A percentile compares a stretch with the other conserved stretches of the same genome.
Conservation (phyloP, 1,140 invertebrate species). For the Anastrepha obliqua region DNA sequence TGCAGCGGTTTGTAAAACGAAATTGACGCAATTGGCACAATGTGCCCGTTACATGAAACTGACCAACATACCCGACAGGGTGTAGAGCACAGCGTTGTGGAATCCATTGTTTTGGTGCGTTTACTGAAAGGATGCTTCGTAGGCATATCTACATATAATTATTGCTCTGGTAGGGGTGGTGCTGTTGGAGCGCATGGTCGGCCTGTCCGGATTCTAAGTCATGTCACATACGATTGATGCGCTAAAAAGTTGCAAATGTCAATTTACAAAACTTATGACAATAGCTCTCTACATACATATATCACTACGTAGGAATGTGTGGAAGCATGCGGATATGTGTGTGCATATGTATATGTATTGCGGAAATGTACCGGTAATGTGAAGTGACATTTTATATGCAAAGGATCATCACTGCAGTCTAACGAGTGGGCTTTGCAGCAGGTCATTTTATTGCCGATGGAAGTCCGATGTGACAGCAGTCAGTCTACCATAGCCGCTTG, state of each 20-base stretch:
- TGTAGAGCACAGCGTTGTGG: neutral
- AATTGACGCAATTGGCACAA: constrained; percentile 57
- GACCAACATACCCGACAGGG: neutral
- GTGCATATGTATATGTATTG: neutral
- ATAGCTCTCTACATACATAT: neutral
- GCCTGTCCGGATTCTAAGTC: neutral
- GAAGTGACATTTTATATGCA: constrained; percentile 47
- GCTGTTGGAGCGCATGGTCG: neutral
- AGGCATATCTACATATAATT: neutral
- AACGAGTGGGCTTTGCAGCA: neutral
- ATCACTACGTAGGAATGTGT: neutral
- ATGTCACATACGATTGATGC: constrained; percentile 30
- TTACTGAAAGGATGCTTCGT: constrained; percentile 12
- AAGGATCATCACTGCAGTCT: constrained; percentile 7
- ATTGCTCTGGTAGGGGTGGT: constrained; percentile 8
- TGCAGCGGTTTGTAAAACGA: constrained; percentile 58
- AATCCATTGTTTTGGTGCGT: constrained; percentile 18
- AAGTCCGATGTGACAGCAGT: neutral
- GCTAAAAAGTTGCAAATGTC: constrained; percentile 50
- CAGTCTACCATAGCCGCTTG: constrained; percentile 6
- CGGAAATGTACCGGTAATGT: constrained; percentile 1
- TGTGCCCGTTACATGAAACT: constrained; percentile 13
- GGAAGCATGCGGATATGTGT: neutral
- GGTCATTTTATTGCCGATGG: constrained; percentile 29
- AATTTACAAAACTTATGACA: constrained; percentile 50